phyloP scores from a whole-genome alignment of 2,797 vertebrate genomes.

The Hyperoplus immaculatus region DNA sequence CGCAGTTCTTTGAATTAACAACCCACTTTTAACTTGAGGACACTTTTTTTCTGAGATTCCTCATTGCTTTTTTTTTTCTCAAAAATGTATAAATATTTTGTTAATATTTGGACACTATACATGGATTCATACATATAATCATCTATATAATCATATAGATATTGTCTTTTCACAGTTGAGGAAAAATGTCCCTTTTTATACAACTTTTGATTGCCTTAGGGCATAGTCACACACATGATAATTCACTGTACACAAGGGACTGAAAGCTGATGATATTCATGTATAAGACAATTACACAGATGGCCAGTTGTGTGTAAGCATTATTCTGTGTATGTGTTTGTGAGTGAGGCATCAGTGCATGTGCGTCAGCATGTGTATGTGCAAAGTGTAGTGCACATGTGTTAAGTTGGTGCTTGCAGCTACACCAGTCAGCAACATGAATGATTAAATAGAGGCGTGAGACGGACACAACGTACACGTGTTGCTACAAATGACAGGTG shows the following conservation, averaged over 20 bases:
- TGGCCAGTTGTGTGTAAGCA: constrained; percentile 83
- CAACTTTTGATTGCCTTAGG: constrained; percentile 86
- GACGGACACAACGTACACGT: constrained; percentile 95
- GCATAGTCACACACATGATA: constrained; percentile 83
- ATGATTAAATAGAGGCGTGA: constrained; percentile 94
- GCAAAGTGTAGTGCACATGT: constrained; percentile 68
- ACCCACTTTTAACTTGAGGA: constrained; percentile 68
- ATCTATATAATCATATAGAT: constrained; percentile 87
- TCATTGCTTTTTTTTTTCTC: constrained; percentile 73
- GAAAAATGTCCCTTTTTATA: constrained; percentile 90
- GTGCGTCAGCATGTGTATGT: constrained; percentile 54
- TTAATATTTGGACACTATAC: constrained; percentile 89
- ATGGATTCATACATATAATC: constrained; percentile 85
- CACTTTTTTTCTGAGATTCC: constrained; percentile 74
- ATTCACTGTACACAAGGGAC: constrained; percentile 87
- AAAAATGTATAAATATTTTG: constrained; percentile 89
- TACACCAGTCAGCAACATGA: constrained; percentile 92
- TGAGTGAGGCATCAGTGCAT: constrained; percentile 56
- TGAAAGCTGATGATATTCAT: constrained; percentile 88
- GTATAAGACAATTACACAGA: constrained; percentile 91
- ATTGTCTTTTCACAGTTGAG: constrained; percentile 88
- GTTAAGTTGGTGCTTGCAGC: constrained; percentile 75
- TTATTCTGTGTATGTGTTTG: constrained; percentile 50
- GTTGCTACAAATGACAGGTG: constrained; percentile 94
- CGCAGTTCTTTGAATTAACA: constrained; percentile 80